A percentile compares a stretch with the other conserved stretches of the same genome.
Evolutionary conservation across 2,797 vertebrate genomes (phyloP).

Genomic region (Picus viridis): DNA sequence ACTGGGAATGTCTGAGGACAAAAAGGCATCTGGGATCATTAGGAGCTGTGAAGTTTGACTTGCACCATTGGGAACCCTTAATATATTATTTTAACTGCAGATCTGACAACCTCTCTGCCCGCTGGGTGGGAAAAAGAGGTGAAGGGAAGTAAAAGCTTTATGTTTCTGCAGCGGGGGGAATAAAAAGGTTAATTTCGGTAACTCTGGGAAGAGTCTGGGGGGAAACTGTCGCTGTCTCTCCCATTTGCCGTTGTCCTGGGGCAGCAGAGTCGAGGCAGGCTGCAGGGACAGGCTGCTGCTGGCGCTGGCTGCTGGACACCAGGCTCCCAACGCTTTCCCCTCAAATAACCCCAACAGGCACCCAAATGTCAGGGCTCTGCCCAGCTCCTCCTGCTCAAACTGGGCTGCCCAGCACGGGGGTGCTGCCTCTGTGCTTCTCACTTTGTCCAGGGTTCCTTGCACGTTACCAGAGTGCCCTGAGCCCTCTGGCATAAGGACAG

Average conservation of each 20-base stretch:
- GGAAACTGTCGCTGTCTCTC: conserved; percentile 28
- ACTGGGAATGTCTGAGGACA: conserved; percentile 42
- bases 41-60: conserved; percentile 70
- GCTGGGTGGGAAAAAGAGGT: conserved; percentile 56
- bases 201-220: conserved; percentile 56
- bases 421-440: background rate
- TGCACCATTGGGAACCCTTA: conserved; percentile 62
- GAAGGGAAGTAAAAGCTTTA: conserved; percentile 55
- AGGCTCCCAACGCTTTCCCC: background rate
- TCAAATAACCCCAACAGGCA: conserved; percentile 62
- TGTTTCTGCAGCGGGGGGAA: conserved; percentile 52
- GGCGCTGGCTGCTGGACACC: background rate
- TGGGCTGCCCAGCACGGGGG: background rate
- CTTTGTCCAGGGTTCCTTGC: conserved; percentile 17
- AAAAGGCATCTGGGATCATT: conserved; percentile 71
- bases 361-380: conserved; percentile 40
- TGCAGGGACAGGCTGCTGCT: background rate
- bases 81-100: conserved; percentile 69
- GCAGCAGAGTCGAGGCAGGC: background rate
- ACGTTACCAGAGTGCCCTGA: background rate
- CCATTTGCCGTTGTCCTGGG: conserved; percentile 39
- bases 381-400: background rate
- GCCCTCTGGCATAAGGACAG: accelerated
- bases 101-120: conserved; percentile 48
- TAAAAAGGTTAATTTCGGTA: conserved; percentile 74